Evolutionary conservation across 2,888 invertebrate species (phyloP).

Genomic region (Marronus borbonicus): DNA sequence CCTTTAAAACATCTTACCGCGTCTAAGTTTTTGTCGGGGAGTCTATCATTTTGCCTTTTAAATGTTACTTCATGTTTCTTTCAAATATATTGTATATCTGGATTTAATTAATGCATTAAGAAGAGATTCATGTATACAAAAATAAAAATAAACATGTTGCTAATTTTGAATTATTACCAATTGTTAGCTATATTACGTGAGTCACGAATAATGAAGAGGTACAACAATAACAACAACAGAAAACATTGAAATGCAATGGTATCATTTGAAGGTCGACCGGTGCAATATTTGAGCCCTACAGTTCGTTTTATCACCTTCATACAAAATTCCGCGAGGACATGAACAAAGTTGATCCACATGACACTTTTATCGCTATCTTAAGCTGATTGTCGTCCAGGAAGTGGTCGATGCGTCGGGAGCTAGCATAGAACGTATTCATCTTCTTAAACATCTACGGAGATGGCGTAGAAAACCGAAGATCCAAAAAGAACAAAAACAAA

Average conservation of each 20-base stretch:
- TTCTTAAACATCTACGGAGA: neutral
- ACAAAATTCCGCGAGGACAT: neutral
- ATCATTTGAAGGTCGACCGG: neutral
- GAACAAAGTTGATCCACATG: conserved; percentile 2
- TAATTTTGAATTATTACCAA: too few relatives aligned
- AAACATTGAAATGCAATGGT: neutral
- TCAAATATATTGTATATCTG: too few relatives aligned
- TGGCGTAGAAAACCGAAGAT: conserved; percentile 9
- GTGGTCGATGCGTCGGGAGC: conserved; percentile 4
- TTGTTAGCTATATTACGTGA: neutral
- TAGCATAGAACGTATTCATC: neutral
- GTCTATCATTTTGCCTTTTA: too few relatives aligned
- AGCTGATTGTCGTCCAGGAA: conserved; percentile 3
- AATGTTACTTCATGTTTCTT: too few relatives aligned
- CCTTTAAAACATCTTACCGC: too few relatives aligned
- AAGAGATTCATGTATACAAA: too few relatives aligned
- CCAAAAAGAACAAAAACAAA: conserved; percentile 37
- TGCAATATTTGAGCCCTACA: neutral
- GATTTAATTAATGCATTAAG: too few relatives aligned
- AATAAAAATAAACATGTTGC: too few relatives aligned
- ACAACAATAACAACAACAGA: neutral
- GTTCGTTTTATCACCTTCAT: neutral
- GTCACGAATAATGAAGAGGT: neutral
- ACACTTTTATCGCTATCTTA: neutral
- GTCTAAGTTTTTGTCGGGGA: too few relatives aligned